Conservation (phyloP, 2,113 vertebrate genomes). For the Semicossyphus pulcher region DNA sequence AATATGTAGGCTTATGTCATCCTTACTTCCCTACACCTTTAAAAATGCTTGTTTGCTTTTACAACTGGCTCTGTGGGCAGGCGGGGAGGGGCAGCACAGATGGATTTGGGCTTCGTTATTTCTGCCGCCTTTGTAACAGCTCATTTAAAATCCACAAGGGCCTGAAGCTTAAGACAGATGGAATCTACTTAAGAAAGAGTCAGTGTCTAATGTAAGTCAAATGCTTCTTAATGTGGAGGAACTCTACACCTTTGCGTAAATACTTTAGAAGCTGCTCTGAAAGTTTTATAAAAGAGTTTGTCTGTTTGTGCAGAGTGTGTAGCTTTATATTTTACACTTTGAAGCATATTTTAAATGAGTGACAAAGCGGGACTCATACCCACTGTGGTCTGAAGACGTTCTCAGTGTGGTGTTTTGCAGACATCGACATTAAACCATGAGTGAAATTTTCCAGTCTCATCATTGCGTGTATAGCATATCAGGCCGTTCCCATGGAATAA, state of each 20-base stretch:
- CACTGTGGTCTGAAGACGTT: conserved; percentile 7
- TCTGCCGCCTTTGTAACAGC: conserved; percentile 76
- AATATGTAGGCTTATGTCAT: conserved; percentile 43
- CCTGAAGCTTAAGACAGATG: conserved; percentile 71
- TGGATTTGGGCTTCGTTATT: conserved; percentile 65
- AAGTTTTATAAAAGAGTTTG: conserved; percentile 22
- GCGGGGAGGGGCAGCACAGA: conserved; percentile 60
- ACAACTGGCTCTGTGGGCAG: conserved; percentile 71
- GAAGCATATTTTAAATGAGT: background rate
- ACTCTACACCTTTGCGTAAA: conserved; percentile 59
- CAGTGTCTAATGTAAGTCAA: conserved; percentile 66
- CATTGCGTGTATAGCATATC: conserved; percentile 56
- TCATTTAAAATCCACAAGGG: conserved; percentile 77
- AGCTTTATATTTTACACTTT: background rate
- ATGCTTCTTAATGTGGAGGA: conserved; percentile 60
- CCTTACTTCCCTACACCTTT: conserved; percentile 64
- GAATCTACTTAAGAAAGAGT: conserved; percentile 64
- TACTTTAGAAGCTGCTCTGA: conserved; percentile 26
- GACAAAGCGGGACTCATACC: background rate
- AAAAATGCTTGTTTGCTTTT: conserved; percentile 77
- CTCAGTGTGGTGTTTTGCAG: conserved; percentile 21
- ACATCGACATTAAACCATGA: conserved; percentile 41
- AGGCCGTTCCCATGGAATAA: conserved; percentile 53
- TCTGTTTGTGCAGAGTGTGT: background rate
- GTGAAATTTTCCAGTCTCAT: conserved; percentile 52